These are phyloP conservation scores for Cerastis leucographa DNA, from an alignment of 2,888 invertebrate genomes.

Conservation along the genomic window DNA sequence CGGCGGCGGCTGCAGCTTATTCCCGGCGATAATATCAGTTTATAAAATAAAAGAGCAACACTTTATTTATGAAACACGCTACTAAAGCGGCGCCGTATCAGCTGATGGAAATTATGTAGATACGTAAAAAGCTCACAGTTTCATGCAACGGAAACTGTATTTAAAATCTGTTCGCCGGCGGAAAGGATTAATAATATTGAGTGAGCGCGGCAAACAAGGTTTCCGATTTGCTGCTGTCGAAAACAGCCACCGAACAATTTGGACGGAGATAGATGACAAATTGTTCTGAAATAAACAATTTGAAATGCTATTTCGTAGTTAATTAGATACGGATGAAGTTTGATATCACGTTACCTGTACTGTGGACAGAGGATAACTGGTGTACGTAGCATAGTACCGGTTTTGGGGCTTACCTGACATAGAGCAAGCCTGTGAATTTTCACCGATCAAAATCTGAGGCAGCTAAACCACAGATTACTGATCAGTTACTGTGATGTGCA, in stretches of 20 bases:
- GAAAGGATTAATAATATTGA: constrained; percentile 66
- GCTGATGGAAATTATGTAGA: constrained; percentile 31
- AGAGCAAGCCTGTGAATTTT: constrained; percentile 8
- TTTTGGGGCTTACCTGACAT: constrained; percentile 6
- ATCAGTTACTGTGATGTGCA: not conserved
- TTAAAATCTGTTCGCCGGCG: constrained; percentile 38
- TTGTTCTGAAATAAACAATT: constrained; percentile 23
- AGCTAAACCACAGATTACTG: constrained; percentile 23
- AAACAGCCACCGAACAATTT: constrained; percentile 62
- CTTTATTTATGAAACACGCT: constrained; percentile 47
- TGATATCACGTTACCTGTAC: not conserved
- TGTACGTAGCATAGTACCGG: not conserved
- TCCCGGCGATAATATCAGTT: constrained; percentile 65
- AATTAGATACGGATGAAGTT: not conserved
- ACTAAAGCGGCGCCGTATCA: constrained; percentile 25
- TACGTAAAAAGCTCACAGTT: constrained; percentile 31
- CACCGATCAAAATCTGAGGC: not conserved
- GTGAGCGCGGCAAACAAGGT: constrained; percentile 59
- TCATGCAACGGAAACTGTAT: constrained; percentile 38
- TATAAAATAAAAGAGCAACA: constrained; percentile 63
- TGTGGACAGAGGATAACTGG: not conserved
- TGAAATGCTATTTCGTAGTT: constrained; percentile 11
- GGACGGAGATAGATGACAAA: constrained; percentile 51
- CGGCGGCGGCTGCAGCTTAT: constrained; percentile 59
- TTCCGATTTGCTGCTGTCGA: constrained; percentile 67